Base-by-base conservation (phyloP, 2,113 vertebrate species). In the Megalops atlanticus region DNA sequence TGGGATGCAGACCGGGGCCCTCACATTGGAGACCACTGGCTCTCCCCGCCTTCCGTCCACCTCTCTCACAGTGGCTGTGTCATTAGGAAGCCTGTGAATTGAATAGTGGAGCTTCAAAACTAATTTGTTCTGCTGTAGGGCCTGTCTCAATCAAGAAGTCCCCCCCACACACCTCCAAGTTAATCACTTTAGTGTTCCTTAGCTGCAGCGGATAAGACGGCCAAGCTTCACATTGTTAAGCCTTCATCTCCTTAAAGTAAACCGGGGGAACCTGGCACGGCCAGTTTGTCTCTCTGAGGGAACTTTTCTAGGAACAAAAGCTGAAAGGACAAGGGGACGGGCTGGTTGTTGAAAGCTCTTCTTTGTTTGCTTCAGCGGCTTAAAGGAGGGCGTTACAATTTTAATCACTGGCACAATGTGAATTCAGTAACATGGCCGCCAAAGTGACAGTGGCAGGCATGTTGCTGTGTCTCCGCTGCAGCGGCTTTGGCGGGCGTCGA, bases 101-200 rank as follows among this genome's bases (percentile, higher is more conserved):
- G 83, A 93, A 90, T 81, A 74, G 76, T 49, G 71, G 69, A 2
- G 45, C 80, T 58, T 90, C 84, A 79, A 82, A 87, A 85, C 24
- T 80, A 7, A 91, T 93, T 88, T 40, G 89, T 92, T 91, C 86
- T 86, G 83, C 82, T 81, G 77, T 88, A n/a, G 85, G 80, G 45
- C 58, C 80, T 21, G 81, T 88, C 81, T 89, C 82, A 86, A 85
- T 89, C 68, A 85, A 82, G 80, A 83, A 68, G 79, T 45, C 43
- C 14, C 1, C 14, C 43, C 43, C 52, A 18, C 24, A 18, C 24
- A n/a, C 21, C 52, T 49, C 78, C 82, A 58, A 78, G 72, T 84
- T 90, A 91, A 92, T 91, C 87, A 78, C 69, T 85, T 91, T 86
- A 89, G 78, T 83, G 82, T 87, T 76, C 84, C 71, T 87, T 71